Evolutionary conservation across 1,140 invertebrate species (phyloP).

Genomic region (Aphelinus certus): DNA sequence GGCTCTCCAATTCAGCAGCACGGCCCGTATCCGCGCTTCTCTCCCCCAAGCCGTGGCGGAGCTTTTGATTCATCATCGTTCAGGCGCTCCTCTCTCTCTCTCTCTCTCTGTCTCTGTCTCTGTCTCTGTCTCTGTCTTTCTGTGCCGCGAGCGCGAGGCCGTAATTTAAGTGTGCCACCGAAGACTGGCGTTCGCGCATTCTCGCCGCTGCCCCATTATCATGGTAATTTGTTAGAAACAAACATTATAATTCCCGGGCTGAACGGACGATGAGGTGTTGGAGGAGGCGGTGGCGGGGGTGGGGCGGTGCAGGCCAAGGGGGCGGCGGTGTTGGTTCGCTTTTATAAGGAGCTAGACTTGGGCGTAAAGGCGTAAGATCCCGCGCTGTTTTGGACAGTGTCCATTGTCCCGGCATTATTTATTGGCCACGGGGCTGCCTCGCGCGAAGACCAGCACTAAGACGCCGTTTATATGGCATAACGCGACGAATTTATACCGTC

Average conservation of each 20-base stretch:
- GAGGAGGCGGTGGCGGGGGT: conserved; percentile 25
- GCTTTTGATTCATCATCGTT: conserved; percentile 30
- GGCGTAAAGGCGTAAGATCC: conserved; percentile 64
- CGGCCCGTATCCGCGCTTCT: conserved; percentile 44
- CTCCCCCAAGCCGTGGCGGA: not conserved
- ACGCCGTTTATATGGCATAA: conserved; percentile 23
- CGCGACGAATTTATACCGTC: conserved; percentile 30
- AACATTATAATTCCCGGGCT: conserved; percentile 64
- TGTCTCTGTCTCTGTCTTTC: not conserved
- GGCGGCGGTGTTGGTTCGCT: conserved; percentile 57
- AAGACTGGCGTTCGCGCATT: conserved; percentile 57
- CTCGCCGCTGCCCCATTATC: conserved; percentile 59
- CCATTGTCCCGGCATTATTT: conserved; percentile 66
- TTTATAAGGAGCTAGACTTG: conserved; percentile 32
- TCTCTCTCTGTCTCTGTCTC: conserved; percentile 4
- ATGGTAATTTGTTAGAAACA: conserved; percentile 69
- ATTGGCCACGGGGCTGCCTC: conserved; percentile 51
- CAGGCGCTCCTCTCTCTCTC: not conserved
- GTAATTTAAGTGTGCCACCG: conserved; percentile 63
- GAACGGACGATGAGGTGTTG: conserved; percentile 40
- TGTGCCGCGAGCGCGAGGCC: conserved; percentile 17
- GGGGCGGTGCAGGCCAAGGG: conserved; percentile 39
- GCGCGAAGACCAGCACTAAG: conserved; percentile 23
- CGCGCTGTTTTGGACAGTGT: conserved; percentile 66
- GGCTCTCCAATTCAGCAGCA: conserved; percentile 10